Conservation (phyloP, 1,140 invertebrate genomes). For the Neotoxoptera formosana region DNA sequence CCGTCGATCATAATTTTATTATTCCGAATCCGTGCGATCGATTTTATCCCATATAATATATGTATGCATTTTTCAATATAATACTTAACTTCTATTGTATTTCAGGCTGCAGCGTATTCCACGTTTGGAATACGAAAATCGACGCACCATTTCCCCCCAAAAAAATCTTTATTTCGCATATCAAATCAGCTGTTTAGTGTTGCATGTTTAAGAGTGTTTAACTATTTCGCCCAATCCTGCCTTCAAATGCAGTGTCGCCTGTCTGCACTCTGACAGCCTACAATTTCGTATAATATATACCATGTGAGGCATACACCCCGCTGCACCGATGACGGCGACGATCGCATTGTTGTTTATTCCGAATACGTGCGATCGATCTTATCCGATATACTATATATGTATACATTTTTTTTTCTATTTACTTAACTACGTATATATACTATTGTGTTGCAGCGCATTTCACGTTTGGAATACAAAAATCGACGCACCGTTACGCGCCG, state of each 20-base stretch:
- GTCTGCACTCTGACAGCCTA: background rate
- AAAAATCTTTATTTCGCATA: background rate
- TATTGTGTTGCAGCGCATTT: background rate
- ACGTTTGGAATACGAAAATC: too few species aligned
- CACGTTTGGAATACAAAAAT: conserved; percentile 31
- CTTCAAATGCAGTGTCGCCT: background rate
- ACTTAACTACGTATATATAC: background rate
- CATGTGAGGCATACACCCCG: background rate
- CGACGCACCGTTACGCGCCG: background rate
- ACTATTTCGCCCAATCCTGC: background rate
- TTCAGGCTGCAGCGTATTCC: too few species aligned
- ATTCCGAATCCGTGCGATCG: too few species aligned
- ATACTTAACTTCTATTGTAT: too few species aligned
- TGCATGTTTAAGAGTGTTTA: background rate
- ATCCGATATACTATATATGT: background rate
- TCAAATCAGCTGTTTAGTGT: too few species aligned
- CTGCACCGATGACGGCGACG: background rate
- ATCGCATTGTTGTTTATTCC: conserved; percentile 23
- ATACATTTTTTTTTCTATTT: background rate
- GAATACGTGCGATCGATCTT: background rate
- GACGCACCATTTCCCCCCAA: too few species aligned
- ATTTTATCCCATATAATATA: too few species aligned
- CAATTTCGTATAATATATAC: background rate
- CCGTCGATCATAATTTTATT: too few species aligned
- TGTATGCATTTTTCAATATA: too few species aligned